Evolutionary conservation across 2,113 vertebrate genomes (phyloP), one percentile per base, ranked within the genome.

Genomic region (Uria lomvia): DNA sequence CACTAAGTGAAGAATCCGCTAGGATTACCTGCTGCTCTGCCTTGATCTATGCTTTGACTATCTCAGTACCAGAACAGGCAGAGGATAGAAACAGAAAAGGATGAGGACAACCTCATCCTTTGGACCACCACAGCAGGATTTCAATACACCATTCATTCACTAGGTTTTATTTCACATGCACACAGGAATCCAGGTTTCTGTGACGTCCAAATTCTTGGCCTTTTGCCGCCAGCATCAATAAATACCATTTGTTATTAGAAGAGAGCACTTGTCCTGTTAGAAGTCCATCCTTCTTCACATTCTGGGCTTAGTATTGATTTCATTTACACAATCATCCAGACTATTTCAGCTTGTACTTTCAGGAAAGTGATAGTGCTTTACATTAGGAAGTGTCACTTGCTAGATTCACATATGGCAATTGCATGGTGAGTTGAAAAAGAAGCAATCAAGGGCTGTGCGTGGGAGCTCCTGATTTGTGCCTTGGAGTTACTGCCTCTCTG

Each of bases 361-460:
- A 79, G 73, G 74, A 91, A 97, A 73, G 65, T 36, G 72, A 67
- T 71, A 75, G 80, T 58, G 56, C 58, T 95, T 95, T 65, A 95
- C 83, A 78, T 89, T 65, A 87, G 91, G 67, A 94, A 94, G 92
- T 88, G 91, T 71, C 86, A 82, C 76, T 89, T 88, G 73, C 65
- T 92, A 45, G 56, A 92, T 96, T 91, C 95, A 96, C 95, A 92
- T 96, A 93, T 95, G 91, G 95, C 91, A 94, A 63, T 78, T 89
- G 76, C 92, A 96, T 77, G 92, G 92, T 29, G 76, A 96, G 65
- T 94, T 94, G 92, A 95, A 86, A 96, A 86, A 89, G 86, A 59
- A 92, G 88, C 70, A 94, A 92, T 78, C 79, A 87, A 93, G 88
- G 88, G 91, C 68, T 92, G 80, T 34, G 80, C 2, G 81, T 85